Evolutionary conservation across 2,113 vertebrate species (phyloP), one percentile per base, ranked within the genome.

Genomic region (Sinocyclocheilus anophthalmus): DNA sequence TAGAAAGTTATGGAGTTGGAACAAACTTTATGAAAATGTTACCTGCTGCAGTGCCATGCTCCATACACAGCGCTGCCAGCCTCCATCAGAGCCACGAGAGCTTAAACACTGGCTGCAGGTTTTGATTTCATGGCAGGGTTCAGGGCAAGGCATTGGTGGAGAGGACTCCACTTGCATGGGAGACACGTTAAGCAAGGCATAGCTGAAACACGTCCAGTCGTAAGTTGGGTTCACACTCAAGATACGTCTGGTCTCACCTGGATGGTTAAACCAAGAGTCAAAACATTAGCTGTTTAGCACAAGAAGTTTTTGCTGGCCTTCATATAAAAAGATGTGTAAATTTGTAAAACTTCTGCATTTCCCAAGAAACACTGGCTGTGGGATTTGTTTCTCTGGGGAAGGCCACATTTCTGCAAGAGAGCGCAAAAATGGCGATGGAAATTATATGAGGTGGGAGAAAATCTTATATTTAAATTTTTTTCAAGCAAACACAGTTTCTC

Each of bases 201-300:
- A 97, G 95, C 97, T 98, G 90, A 98, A 97, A 91, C 97, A 98
- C 0, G 96, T 97, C 97, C 97, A 98, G 93, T 98, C 96, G 1
- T 98, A 97, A 10, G 96, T 96, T 67, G 97, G 97, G 90, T 96
- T 96, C 79, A 97, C 96, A 1, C 96, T 97, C 76, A 98, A 94
- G 92, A 97, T 98, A 72, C 97, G 96, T 4, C 97, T 95, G 0
- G 97, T 97, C 92, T 98, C 97, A 1, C 97, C 96, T 97, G 87
- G 20, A n/a, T 82, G 61, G 4, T 69, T 48, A 53, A 39, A 45
- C 11, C 76, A 53, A 77, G n/a, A 73, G 2, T 53, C 48, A 69
- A 33, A 59, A 24, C 13, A 7, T 77, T 0, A n/a, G 11, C 50
- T 30, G 42, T 45, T 45, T 10, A 45, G 42, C 9, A 81, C 22